phyloP scores from a whole-genome alignment of 2,113 vertebrate genomes.

The Vicugna pacos region DNA sequence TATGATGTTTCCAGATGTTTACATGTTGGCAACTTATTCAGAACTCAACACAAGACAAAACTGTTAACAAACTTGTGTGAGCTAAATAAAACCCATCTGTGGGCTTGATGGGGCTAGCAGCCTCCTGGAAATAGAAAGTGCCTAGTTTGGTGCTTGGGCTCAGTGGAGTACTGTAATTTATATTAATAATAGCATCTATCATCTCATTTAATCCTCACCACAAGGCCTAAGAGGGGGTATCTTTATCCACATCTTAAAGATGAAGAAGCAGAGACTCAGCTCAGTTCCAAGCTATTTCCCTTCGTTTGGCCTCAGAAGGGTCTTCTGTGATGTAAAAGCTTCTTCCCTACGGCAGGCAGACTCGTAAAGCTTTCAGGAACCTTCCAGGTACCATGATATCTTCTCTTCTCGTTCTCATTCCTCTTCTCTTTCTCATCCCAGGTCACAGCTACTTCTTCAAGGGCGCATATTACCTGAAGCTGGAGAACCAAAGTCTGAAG shows the following conservation, averaged over 20 bases:
- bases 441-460: conserved; percentile 99
- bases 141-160: neutral
- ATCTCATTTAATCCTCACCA: neutral
- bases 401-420: conserved; percentile 67
- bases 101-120: neutral
- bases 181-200: neutral
- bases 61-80: neutral
- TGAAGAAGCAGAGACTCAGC: neutral
- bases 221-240: neutral
- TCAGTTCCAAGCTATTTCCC: neutral
- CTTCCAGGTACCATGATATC: neutral
- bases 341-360: neutral
- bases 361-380: neutral
- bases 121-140: neutral
- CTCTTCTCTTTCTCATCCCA: conserved; percentile 82
- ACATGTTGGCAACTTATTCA: neutral
- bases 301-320: neutral
- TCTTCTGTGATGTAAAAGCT: neutral
- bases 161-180: neutral
- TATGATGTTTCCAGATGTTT: conserved; percentile 8
- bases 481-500: conserved; percentile 97
- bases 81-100: neutral
- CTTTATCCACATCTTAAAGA: neutral
- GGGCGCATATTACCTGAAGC: conserved; percentile 94
- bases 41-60: conserved; percentile 13